phyloP scores from a whole-genome alignment of 2,888 invertebrate species.

The Chymomyza fuscimana region DNA sequence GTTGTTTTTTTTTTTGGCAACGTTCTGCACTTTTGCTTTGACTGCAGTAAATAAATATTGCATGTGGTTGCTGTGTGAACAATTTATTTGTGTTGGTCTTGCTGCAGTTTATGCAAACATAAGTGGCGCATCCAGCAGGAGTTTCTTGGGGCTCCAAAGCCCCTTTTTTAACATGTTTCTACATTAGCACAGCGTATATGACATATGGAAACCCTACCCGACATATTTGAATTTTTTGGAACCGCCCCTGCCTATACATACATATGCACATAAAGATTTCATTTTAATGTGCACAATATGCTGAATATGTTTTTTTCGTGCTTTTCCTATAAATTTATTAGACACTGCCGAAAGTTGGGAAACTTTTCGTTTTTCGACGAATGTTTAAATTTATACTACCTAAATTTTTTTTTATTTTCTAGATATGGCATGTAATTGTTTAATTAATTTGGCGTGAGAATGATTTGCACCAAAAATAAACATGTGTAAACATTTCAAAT shows the following conservation, averaged over 20 bases:
- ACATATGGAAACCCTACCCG: too few relatives aligned
- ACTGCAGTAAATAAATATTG: neutral
- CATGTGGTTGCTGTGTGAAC: neutral
- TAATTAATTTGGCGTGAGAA: constrained; percentile 47
- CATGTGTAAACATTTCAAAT: constrained; percentile 27
- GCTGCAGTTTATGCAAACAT: neutral
- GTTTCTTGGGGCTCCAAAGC: too few relatives aligned
- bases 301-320: neutral
- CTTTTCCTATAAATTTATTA: neutral
- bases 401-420: too few relatives aligned
- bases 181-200: too few relatives aligned
- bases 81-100: neutral
- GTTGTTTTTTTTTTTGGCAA: constrained; percentile 10
- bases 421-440: constrained; percentile 46
- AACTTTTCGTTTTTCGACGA: constrained; percentile 3
- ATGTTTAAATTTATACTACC: neutral
- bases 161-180: too few relatives aligned
- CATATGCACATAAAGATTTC: too few relatives aligned
- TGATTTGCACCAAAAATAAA: constrained; percentile 62
- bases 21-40: neutral
- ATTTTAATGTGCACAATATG: neutral
- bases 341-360: neutral
- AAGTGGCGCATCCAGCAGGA: too few relatives aligned
- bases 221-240: too few relatives aligned
- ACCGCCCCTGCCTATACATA: neutral